Base-by-base conservation (phyloP, 92 coral and sea anemone species). In the Paragorgia papillata region DNA sequence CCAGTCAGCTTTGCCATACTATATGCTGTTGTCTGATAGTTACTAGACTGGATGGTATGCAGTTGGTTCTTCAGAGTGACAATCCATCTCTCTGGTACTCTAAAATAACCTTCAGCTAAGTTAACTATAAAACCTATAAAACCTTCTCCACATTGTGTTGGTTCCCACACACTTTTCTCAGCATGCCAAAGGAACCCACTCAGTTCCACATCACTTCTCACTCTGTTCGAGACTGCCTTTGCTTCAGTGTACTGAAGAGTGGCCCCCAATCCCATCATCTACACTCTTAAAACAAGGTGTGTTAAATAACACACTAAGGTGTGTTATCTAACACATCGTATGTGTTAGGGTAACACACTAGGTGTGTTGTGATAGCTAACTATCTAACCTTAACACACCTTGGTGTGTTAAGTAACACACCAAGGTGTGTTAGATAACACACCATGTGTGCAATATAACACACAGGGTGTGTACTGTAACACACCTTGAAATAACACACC, bases 191-290 rank as follows among this genome's bases (percentile, higher is more conserved):
- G 51, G 62, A 78, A 79, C 21, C 84, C 84, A 68, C 88, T 84
- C 32, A 39, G 51, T 39, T 66, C 49, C 20, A 78, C 44, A 39
- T 83, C 79, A 53, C 3, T 31, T 75, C 59, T 80, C n/a, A 84
- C 88, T 57, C 33, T n/a, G n/a, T n/a, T n/a, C n/a, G n/a, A n/a
- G n/a, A n/a, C n/a, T n/a, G n/a, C n/a, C n/a, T n/a, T n/a, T n/a
- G n/a, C n/a, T n/a, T n/a, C n/a, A n/a, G n/a, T n/a, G n/a, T n/a
- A n/a, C n/a, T n/a, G 55, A 46, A 66, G 22, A 15, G n/a, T 75
- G 82, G 0, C 79, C 83, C 0, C 83, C 85, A 24, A 79, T 74
- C 29, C 86, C 88, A 63, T 88, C 86, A 27, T 88, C 58, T n/a
- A n/a, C n/a, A n/a, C n/a, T n/a, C n/a, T n/a, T n/a, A n/a, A n/a